Conservation (phyloP, 2,113 vertebrate species). For the Coreoperca whiteheadi region DNA sequence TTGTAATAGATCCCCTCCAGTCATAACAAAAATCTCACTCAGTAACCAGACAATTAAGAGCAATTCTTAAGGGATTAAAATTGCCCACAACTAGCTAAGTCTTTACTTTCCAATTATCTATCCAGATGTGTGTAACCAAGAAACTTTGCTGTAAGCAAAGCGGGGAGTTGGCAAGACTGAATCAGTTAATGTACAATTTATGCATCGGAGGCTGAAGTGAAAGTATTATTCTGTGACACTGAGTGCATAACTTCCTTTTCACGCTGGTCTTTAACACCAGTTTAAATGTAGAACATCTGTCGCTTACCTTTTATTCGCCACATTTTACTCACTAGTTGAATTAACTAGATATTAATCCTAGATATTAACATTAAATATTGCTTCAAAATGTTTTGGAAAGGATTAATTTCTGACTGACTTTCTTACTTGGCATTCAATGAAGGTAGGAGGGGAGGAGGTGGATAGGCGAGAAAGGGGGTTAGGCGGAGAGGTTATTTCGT, state of each 20-base stretch:
- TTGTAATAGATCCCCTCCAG: conserved; percentile 16
- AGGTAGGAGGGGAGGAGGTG: conserved; percentile 5
- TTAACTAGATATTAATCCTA: not conserved
- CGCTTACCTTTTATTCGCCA: not conserved
- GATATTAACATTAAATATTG: not conserved
- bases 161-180: conserved; percentile 19
- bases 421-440: conserved; percentile 49
- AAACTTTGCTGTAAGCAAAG: conserved; percentile 35
- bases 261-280: conserved; percentile 13
- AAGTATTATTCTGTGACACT: conserved; percentile 48
- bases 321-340: not conserved
- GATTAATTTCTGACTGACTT: not conserved
- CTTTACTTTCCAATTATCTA: conserved; percentile 52
- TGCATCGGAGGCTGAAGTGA: conserved; percentile 41
- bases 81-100: conserved; percentile 14
- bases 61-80: conserved; percentile 23
- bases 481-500: conserved; percentile 38
- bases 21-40: conserved; percentile 16
- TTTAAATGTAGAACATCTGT: conserved; percentile 19
- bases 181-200: conserved; percentile 58
- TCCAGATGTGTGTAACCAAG: conserved; percentile 25
- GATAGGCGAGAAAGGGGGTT: not conserved
- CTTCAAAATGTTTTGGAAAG: conserved; percentile 6
- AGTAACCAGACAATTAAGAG: conserved; percentile 8
- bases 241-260: conserved; percentile 42